Percentiles rank a stretch among this genome's conserved stretches.
Evolutionary conservation across 2,113 vertebrate genomes (phyloP).

Genomic region (Tachysurus vachellii): DNA sequence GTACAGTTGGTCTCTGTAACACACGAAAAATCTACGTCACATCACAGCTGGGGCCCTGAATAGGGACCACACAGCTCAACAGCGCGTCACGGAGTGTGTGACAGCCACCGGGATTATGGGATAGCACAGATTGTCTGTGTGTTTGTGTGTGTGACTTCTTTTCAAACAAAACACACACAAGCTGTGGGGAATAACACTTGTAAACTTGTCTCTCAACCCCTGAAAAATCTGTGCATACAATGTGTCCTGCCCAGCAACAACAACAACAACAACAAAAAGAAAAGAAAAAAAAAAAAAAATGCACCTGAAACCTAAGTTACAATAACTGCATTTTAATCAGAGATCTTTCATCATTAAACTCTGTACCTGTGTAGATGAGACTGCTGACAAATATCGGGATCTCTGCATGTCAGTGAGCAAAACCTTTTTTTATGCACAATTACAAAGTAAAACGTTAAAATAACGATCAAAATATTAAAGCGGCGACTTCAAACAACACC

Average conservation of each 20-base stretch:
- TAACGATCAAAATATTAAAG: conserved; percentile 35
- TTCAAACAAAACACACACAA: not conserved
- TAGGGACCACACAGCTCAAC: conserved; percentile 59
- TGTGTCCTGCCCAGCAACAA: conserved; percentile 34
- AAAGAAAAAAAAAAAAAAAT: not conserved
- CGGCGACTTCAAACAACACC: conserved; percentile 29
- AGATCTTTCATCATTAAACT: not conserved
- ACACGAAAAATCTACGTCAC: conserved; percentile 47
- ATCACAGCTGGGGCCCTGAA: conserved; percentile 57
- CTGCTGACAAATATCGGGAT: not conserved
- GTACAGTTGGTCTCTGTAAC: conserved; percentile 33
- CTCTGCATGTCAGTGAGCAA: not conserved
- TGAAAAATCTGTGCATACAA: conserved; percentile 23
- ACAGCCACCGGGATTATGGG: conserved; percentile 11
- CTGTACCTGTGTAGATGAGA: not conserved
- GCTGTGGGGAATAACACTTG: not conserved
- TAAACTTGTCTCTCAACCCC: conserved; percentile 18
- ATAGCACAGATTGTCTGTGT: conserved; percentile 10
- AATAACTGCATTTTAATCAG: not conserved
- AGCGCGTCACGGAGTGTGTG: conserved; percentile 56
- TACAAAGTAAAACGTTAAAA: conserved; percentile 23
- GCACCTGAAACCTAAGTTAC: conserved; percentile 49
- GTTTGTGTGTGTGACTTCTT: not conserved
- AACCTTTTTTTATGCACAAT: not conserved
- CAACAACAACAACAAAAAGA: not conserved